Base-by-base conservation (phyloP, 2,797 vertebrate species). In the Alectoris magna region DNA sequence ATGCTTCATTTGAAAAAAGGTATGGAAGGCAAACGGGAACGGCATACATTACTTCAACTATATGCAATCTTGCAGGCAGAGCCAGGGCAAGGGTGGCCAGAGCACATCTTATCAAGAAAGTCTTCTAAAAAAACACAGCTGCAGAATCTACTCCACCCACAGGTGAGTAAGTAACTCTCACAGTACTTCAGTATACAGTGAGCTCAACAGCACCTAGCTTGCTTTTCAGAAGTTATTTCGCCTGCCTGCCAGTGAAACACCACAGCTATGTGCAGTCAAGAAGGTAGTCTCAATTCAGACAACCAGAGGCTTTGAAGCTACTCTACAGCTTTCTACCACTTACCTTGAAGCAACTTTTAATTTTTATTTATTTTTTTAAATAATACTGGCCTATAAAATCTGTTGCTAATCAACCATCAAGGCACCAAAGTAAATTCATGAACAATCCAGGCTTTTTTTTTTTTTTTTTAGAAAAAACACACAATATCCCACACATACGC, bases 371-470 rank as follows among this genome's bases (percentile, higher is more conserved):
- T 7, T 24, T 46, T 36, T 31, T 56, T 21, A 56, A n/a, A 11
- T 11, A 19, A 39, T 43, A 95, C 84, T 79, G 84, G 80, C 76
- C 84, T 85, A 51, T 82, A 79, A 92, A 94, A 91, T 64, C 64
- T 88, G 91, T 90, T 89, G 75, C 71, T 93, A 76, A 84, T 55
- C 86, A 89, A 88, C 79, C 62, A 60, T 34, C 80, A 95, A 96
- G 91, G 91, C 94, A 96, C 92, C 64, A 59, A 92, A 81, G 29
- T 73, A 91, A 91, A 89, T 64, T 67, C 72, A 88, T 59, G 75
- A 83, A 90, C 79, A 81, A 31, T 27, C 19, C 72, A 66, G 74
- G 82, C 69, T 67, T 78, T 62, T 39, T 39, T 39, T 41, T 41
- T 41, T 39, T 39, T 39, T 39, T 39, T 39, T 41, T 41, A 49